Evolutionary conservation across 2,888 invertebrate genomes (phyloP), one percentile per base, ranked within the genome.

Genomic region (Pogonocherus hispidulus): DNA sequence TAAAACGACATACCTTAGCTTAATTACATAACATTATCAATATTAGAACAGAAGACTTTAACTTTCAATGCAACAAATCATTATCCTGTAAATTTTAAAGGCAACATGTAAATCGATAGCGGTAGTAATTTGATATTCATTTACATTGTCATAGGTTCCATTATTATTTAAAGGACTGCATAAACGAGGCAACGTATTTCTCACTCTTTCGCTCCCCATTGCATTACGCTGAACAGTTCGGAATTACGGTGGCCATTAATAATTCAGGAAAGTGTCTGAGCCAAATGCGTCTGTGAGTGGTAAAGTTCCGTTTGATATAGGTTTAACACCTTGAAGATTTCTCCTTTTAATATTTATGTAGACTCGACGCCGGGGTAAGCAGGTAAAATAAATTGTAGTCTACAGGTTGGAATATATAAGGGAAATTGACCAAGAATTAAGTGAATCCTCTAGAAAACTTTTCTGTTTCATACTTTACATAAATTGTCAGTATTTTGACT

Each of bases 251-350:
- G 49, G 63, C 35, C 66, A 63, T 72, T 70, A 72, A 72, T 72
- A 70, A 72, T 72, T 70, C 70, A 72, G 63, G 64, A 57, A 67
- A 72, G 68, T 65, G 72, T 67, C 70, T 57, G 66, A 47, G 52
- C 51, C 65, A 63, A 68, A 66, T 44, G 66, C 59, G 66, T 57
- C 57, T 54, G 49, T 32, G 49, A 52, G 60, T 37, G 64, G 60
- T 65, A 57, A 63, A 69, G 64, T 71, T 71, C 54, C 69, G 66
- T 65, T 66, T 69, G 71, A 71, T 69, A 69, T 66, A 69, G 69
- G 69, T 73, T 73, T 71, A 73, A 69, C 73, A 73, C 73, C 73
- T 73, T 62, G 56, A 73, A 65, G 73, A 71, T 71, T 71, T 64
- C 66, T 63, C 63, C 63, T 65, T 73, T 66, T 69, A 73, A 73